These are phyloP conservation scores for Pangasius sanitwongsei DNA, from an alignment of 2,797 vertebrate species.

Conservation along the genomic window DNA sequence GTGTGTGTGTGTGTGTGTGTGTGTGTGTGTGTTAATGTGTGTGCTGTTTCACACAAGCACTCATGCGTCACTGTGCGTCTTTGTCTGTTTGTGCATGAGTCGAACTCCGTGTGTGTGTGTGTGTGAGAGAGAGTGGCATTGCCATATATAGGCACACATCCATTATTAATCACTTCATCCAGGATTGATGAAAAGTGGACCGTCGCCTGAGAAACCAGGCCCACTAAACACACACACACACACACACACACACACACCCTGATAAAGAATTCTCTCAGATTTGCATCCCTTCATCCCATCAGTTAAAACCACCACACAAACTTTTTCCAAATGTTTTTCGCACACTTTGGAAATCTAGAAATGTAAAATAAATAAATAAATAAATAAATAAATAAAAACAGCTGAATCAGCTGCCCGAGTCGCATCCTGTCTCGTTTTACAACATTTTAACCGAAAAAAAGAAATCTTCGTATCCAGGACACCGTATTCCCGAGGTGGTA, in stretches of 20 bases:
- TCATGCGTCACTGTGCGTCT: conserved; percentile 43
- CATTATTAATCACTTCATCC: conserved; percentile 63
- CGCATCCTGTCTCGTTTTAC: neutral
- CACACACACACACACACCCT: conserved; percentile 6
- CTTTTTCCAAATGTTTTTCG: neutral
- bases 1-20: conserved; percentile 45
- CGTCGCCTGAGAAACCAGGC: conserved; percentile 51
- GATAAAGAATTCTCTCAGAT: conserved; percentile 13
- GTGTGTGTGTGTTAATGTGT: conserved; percentile 34
- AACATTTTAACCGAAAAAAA: neutral
- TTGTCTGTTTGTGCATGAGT: conserved; percentile 45
- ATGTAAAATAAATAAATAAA: neutral
- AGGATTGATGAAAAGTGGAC: conserved; percentile 59
- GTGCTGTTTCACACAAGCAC: conserved; percentile 28
- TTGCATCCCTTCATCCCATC: neutral
- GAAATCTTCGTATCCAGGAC: neutral
- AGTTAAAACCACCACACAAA: neutral
- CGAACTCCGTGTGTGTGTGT: neutral
- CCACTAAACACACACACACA: conserved; percentile 37
- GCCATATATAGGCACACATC: conserved; percentile 61
- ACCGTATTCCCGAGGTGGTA: neutral
- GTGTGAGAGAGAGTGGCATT: conserved; percentile 4
- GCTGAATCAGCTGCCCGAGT: neutral
- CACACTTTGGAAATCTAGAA: neutral
- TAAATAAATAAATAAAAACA: neutral